Base-by-base conservation (phyloP, 2,113 vertebrate genomes). In the Vulpes lagopus region DNA sequence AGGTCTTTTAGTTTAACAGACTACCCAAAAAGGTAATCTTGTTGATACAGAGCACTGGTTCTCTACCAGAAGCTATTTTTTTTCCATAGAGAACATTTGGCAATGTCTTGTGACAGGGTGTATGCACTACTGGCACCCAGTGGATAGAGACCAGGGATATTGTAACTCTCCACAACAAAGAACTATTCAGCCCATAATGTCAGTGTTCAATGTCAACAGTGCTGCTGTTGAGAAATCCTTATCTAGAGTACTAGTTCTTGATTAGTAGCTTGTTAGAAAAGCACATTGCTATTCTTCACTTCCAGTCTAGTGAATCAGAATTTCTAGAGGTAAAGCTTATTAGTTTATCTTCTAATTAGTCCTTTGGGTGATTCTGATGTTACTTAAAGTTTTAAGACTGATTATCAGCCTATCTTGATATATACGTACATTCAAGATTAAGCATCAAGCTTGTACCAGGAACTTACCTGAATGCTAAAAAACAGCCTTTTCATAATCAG, bases 1-100 rank as follows among this genome's bases (percentile, higher is more conserved):
- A 92, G 14, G 23, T 57, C 59, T 96, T 19, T 94, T 87, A 84
- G 57, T 35, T 94, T 85, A 88, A 78, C 60, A 23, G 88, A 57
- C 22, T 0, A 67, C 11, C 12, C 59, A 2, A 35, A 88, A 89
- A 88, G 22, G 11, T 95, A 79, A 79, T 62, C 32, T 71, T 60
- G 16, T 32, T 89, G 85, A 22, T 87, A 49, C 35, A 64, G 27
- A 95, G 15, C 25, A 25, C 35, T 91, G 51, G 27, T 91, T 83
- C 62, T 88, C n/a, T 12, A 78, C 8, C 3, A 49, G 53, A 22
- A 62, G 8, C 8, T 69, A 59, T 82, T 81, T 93, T 94, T 27
- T 78, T 64, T n/a, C 16, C n/a, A 16, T 91, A 62, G 43, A 43
- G 27, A 38, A 91, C 11, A 49, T 80, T 84, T 73, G 59, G 17